These are phyloP conservation scores for Micronisus gabar DNA, from an alignment of 2,113 vertebrate species.

Conservation along the genomic window DNA sequence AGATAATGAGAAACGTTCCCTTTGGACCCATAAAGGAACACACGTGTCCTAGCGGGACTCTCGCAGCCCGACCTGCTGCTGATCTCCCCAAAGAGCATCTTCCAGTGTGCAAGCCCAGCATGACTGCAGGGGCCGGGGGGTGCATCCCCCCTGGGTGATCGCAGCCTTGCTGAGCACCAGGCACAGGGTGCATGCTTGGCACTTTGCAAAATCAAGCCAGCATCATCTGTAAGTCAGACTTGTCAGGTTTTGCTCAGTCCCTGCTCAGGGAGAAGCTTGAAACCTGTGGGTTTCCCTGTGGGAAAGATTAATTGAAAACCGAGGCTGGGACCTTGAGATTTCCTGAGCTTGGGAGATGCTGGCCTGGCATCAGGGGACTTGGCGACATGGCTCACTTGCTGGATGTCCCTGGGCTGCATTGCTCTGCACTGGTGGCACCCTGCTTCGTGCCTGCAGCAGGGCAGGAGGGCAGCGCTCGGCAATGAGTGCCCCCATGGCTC, in stretches of 20 bases:
- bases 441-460: neutral
- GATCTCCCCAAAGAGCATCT: neutral
- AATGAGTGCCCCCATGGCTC: fast-evolving
- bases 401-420: neutral
- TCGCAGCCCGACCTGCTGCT: neutral
- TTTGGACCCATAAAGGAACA: constrained; percentile 4
- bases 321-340: neutral
- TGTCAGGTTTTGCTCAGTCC: neutral
- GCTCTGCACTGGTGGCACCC: neutral
- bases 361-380: fast-evolving
- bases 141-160: neutral
- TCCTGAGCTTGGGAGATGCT: neutral
- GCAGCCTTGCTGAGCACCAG: neutral
- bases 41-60: neutral
- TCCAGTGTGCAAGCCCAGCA: fast-evolving
- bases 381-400: fast-evolving
- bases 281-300: neutral
- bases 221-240: neutral
- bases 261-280: neutral
- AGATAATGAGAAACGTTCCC: constrained; percentile 71
- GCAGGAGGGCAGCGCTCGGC: neutral
- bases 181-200: fast-evolving
- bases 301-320: neutral
- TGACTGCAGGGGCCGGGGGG: neutral
- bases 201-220: neutral